These are phyloP conservation scores for Hypomecis atomaria DNA, from an alignment of 2,888 invertebrate species.

Conservation along the genomic window DNA sequence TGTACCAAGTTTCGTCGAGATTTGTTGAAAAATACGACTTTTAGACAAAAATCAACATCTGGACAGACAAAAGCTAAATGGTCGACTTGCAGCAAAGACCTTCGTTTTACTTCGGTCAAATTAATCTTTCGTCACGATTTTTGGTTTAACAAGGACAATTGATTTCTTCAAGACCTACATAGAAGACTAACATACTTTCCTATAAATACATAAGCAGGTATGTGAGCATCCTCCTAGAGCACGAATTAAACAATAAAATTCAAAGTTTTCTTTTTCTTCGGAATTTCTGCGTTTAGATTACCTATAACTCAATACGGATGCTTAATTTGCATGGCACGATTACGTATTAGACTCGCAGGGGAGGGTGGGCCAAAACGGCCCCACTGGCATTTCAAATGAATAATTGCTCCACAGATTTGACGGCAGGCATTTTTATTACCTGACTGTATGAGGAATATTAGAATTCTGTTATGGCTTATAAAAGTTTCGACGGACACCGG, in stretches of 20 bases:
- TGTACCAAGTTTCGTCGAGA: too few relatives aligned
- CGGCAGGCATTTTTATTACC: constrained; percentile 79
- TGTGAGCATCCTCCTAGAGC: too few relatives aligned
- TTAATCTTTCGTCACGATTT: too few relatives aligned
- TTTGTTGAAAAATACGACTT: too few relatives aligned
- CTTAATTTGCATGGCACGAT: constrained; percentile 52
- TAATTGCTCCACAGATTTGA: constrained; percentile 77
- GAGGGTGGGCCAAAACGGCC: constrained; percentile 51
- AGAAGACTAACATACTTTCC: too few relatives aligned
- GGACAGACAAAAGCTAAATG: too few relatives aligned
- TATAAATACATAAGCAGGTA: too few relatives aligned
- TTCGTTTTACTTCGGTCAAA: too few relatives aligned
- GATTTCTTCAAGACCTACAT: too few relatives aligned
- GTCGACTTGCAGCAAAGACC: too few relatives aligned
- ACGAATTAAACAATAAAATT: neutral
- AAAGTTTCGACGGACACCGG: constrained; percentile 43
- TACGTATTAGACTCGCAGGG: constrained; percentile 42
- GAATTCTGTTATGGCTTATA: constrained; percentile 59
- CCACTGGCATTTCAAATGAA: constrained; percentile 76
- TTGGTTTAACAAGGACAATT: too few relatives aligned
- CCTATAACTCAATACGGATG: constrained; percentile 42
- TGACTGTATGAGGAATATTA: constrained; percentile 64
- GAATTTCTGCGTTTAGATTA: constrained; percentile 37
- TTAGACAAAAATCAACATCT: too few relatives aligned
- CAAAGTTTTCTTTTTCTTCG: constrained; percentile 1